These are phyloP conservation scores for Lutraria rhynchaena DNA, from an alignment of 1,140 invertebrate genomes.

Conservation along the genomic window DNA sequence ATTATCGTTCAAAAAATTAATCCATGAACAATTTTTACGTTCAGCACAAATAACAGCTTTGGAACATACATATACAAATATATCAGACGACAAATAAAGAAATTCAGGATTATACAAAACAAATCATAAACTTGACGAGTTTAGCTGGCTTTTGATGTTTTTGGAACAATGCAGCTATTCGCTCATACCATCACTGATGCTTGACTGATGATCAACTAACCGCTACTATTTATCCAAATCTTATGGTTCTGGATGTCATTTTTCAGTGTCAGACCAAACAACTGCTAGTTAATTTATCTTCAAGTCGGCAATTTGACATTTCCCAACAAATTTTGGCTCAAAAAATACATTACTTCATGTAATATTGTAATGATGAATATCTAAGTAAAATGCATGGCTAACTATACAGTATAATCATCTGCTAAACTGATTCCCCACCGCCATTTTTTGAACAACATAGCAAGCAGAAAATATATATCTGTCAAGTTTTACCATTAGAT, in stretches of 20 bases:
- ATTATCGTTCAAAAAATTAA: too few species aligned
- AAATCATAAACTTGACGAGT: too few species aligned
- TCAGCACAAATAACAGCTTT: too few species aligned
- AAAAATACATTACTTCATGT: constrained; percentile 43
- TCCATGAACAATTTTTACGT: too few species aligned
- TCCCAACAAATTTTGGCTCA: constrained; percentile 48
- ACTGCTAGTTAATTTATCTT: constrained; percentile 46
- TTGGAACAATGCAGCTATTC: constrained; percentile 34
- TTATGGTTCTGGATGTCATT: constrained; percentile 31
- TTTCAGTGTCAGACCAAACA: constrained; percentile 45
- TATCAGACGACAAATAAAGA: too few species aligned
- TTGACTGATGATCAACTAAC: constrained; percentile 25
- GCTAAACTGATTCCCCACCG: constrained; percentile 45
- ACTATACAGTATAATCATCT: constrained; percentile 57
- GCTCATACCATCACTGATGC: constrained; percentile 12
- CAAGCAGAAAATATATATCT: constrained; percentile 56
- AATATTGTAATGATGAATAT: constrained; percentile 53
- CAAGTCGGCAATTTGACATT: constrained; percentile 33
- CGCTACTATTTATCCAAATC: constrained; percentile 31
- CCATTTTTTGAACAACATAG: constrained; percentile 51
- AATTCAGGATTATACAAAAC: too few species aligned
- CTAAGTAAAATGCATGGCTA: constrained; percentile 45
- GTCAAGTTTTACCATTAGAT: constrained; percentile 50
- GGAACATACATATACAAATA: too few species aligned
- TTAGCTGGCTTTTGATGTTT: too few species aligned